Base-by-base conservation (phyloP, 2,888 invertebrate genomes). In the Xestia xanthographa region DNA sequence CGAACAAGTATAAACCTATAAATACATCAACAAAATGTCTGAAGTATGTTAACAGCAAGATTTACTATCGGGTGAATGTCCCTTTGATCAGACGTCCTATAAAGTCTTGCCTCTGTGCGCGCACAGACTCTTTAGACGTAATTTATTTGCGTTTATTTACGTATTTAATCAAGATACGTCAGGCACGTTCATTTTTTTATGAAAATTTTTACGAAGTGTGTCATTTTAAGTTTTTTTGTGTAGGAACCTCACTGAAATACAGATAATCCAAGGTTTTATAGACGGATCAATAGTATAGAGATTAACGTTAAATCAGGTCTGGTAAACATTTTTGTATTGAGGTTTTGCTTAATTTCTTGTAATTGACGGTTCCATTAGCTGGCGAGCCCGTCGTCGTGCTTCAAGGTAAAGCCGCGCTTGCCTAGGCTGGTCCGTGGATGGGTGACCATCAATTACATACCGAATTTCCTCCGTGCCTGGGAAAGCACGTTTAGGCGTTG, bases 21-120 rank as follows among this genome's bases (percentile, higher is more conserved):
- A 29, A 96, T 94, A 79, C 74, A 66, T 74, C n/a, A 58, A 53
- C 34, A 66, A 65, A 72, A 79, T 73, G 75, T 72, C 65, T 72
- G 58, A 62, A 68, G 50, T 75, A 66, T 63, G 56, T 73, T 79
- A 70, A 60, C 66, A 45, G 48, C 14, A 56, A 65, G 69, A 78
- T 77, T 79, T 50, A 77, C 53, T 58, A 62, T 50, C 63, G 76
- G 75, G 77, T 75, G 68, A 73, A 73, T 26, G 73, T 72, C 70
- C 78, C 83, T 86, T 88, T 86, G 87, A 85, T 88, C 85, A 80
- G 71, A 79, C 66, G 73, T 78, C 80, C 74, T 76, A 84, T 80
- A 82, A 84, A 80, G 65, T 85, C 69, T 77, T 75, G 65, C 70
- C 74, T 71, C 48, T 66, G 56, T 67, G 41, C 66, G 48, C 69